These are phyloP conservation scores for Clytia hemisphaerica DNA, from an alignment of 30 jellyfish, hydroid and myxozoan genomes.

Conservation along the genomic window DNA sequence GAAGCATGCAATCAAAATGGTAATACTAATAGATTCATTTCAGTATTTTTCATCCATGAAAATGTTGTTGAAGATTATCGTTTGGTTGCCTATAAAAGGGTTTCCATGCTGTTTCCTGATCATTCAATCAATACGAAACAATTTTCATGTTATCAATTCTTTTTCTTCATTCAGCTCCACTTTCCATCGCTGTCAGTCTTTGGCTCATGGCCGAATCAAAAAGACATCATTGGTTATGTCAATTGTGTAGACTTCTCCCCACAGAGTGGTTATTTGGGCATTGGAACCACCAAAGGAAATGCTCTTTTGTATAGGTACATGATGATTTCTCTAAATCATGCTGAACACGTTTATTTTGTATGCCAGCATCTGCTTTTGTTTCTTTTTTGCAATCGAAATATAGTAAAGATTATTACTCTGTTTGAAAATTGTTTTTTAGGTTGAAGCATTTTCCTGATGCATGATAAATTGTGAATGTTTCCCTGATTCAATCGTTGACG, in stretches of 20 bases:
- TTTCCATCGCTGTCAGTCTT: conserved; percentile 57
- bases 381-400: background rate
- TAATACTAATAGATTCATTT: background rate
- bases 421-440: background rate
- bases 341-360: too few species aligned
- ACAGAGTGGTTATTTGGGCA: conserved; percentile 62
- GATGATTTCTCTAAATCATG: background rate
- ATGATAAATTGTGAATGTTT: background rate
- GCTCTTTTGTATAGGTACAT: conserved; percentile 71
- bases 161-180: conserved; percentile 40
- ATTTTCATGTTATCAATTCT: background rate
- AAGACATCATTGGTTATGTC: conserved; percentile 49
- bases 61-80: too few species aligned
- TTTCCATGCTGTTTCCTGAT: too few species aligned
- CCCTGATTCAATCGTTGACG: background rate
- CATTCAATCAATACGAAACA: background rate
- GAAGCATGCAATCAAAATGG: conserved; percentile 65
- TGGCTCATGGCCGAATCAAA: conserved; percentile 69
- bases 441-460: conserved; percentile 43
- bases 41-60: too few species aligned
- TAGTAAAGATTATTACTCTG: background rate
- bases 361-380: background rate
- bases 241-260: conserved; percentile 60
- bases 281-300: conserved; percentile 74
- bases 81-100: too few species aligned